A percentile compares a stretch with the other conserved stretches of the same genome.
These are phyloP conservation scores for Rhinogobio ventralis DNA, from an alignment of 2,797 vertebrate species.

Conservation along the genomic window DNA sequence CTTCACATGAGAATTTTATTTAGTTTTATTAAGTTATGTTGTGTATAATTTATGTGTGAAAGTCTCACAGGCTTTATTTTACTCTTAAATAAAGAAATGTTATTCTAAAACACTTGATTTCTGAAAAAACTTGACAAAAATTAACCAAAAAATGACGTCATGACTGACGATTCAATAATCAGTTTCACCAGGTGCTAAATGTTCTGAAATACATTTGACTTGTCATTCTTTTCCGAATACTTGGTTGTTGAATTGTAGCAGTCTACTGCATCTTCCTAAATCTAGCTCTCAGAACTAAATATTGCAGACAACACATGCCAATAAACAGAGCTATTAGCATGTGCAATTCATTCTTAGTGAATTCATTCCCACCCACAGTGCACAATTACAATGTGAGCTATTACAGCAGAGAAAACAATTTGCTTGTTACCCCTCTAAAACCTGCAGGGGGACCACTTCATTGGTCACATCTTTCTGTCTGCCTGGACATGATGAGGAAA, in stretches of 20 bases:
- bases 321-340: neutral
- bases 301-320: neutral
- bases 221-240: neutral
- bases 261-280: neutral
- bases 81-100: neutral
- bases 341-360: neutral
- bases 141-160: neutral
- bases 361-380: constrained; percentile 13
- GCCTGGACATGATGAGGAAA: constrained; percentile 7
- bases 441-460: constrained; percentile 1
- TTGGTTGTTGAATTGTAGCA: neutral
- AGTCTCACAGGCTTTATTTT: neutral
- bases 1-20: neutral
- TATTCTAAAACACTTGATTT: neutral
- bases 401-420: constrained; percentile 7
- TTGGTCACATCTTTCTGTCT: constrained; percentile 10
- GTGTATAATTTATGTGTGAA: neutral
- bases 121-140: neutral
- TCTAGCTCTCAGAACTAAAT: neutral
- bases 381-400: neutral
- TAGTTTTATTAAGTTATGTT: neutral
- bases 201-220: neutral
- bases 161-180: neutral
- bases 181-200: neutral
- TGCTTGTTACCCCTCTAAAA: constrained; percentile 21